A percentile compares a stretch with the other conserved stretches of the same genome.
phyloP scores from a whole-genome alignment of 2,797 vertebrate species.

The Crax fasciolata region DNA sequence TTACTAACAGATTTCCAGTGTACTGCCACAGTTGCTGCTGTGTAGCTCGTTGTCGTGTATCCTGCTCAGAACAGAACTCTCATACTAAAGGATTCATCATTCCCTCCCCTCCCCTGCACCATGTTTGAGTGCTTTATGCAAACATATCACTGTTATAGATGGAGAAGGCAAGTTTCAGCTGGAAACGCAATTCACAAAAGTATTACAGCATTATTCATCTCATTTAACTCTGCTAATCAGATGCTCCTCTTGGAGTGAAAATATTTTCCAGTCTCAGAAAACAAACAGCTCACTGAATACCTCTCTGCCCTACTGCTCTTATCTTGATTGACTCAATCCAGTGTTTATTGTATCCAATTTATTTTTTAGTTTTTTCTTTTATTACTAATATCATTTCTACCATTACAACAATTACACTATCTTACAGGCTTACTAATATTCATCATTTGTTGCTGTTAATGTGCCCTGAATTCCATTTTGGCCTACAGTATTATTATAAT shows the following conservation, averaged over 20 bases:
- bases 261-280: slow-evolving; percentile 67
- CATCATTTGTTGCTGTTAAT: slow-evolving; percentile 57
- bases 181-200: slow-evolving; percentile 65
- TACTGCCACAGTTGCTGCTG: slow-evolving; percentile 7
- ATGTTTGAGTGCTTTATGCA: slow-evolving; percentile 63
- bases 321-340: slow-evolving; percentile 63
- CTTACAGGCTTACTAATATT: slow-evolving; percentile 58
- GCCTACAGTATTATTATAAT: slow-evolving; percentile 18
- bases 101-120: slow-evolving; percentile 17
- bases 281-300: slow-evolving; percentile 55
- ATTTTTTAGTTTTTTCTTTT: slow-evolving; percentile 68
- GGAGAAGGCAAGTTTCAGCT: slow-evolving; percentile 62
- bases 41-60: slow-evolving; percentile 20
- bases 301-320: slow-evolving; percentile 44
- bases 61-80: slow-evolving; percentile 20
- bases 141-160: slow-evolving; percentile 11
- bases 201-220: slow-evolving; percentile 64
- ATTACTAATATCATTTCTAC: slow-evolving; percentile 58
- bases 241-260: slow-evolving; percentile 65
- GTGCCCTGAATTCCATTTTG: slow-evolving; percentile 39
- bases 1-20: slow-evolving; percentile 21
- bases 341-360: slow-evolving; percentile 67
- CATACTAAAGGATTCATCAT: slow-evolving; percentile 33
- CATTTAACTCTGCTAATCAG: slow-evolving; percentile 74
- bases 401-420: slow-evolving; percentile 52